A percentile compares a stretch with the other conserved stretches of the same genome.
Evolutionary conservation across 2,888 invertebrate genomes (phyloP).

Genomic region (Reticulitermes lucifugus): DNA sequence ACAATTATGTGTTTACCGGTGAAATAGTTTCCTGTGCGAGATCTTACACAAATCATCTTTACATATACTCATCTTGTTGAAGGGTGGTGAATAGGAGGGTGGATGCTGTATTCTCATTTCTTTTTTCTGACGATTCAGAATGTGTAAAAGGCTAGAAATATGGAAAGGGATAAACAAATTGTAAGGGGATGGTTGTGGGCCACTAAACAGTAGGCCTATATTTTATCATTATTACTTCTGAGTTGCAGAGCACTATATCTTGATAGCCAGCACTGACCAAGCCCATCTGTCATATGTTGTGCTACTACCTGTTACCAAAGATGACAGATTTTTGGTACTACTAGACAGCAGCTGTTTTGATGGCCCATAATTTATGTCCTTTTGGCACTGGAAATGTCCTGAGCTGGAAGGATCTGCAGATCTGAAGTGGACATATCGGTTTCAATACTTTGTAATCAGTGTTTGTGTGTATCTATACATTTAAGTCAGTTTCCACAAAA

Average conservation of each 20-base stretch:
- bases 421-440: conserved; percentile 53
- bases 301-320: background rate
- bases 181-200: background rate
- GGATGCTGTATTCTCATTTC: background rate
- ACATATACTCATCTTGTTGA: conserved; percentile 16
- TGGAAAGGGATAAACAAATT: background rate
- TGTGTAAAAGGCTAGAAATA: background rate
- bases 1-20: background rate
- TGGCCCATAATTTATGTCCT: conserved; percentile 12
- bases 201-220: conserved; percentile 24
- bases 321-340: background rate
- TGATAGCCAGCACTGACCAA: background rate
- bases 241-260: background rate
- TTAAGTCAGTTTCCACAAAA: conserved; percentile 50
- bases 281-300: background rate
- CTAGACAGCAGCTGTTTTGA: background rate
- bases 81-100: conserved; percentile 10
- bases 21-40: background rate
- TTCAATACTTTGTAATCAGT: conserved; percentile 51
- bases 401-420: conserved; percentile 41
- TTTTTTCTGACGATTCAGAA: background rate
- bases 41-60: background rate
- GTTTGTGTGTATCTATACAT: conserved; percentile 50
- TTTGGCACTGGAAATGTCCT: conserved; percentile 7
- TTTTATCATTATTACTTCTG: background rate